Evolutionary conservation across 2,888 invertebrate genomes (phyloP).

Genomic region (Nasonovia ribisnigri): DNA sequence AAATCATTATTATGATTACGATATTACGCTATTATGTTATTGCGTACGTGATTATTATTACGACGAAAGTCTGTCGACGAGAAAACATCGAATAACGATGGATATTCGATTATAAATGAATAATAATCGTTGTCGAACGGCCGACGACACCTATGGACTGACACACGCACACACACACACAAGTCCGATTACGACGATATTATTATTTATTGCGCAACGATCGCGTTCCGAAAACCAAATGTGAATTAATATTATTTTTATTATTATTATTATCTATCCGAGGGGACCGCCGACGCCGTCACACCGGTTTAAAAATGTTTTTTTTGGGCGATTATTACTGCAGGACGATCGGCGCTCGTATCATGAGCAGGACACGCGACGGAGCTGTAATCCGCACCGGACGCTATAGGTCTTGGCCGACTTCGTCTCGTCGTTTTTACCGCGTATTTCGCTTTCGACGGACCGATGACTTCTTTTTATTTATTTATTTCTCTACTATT

Average conservation of each 20-base stretch:
- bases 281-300: not conserved
- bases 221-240: not conserved
- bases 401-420: not conserved
- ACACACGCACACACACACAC: not conserved
- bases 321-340: not conserved
- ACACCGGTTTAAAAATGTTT: constrained; percentile 14
- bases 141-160: not conserved
- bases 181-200: not conserved
- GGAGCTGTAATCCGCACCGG: not conserved
- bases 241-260: not conserved
- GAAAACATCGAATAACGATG: not conserved
- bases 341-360: not conserved
- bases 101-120: not conserved
- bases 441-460: not conserved
- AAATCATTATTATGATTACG: not conserved
- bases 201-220: not conserved
- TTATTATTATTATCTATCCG: not conserved
- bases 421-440: not conserved
- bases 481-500: no score
- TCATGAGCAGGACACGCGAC: not conserved
- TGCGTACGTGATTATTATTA: not conserved
- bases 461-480: not conserved
- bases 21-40: no score
- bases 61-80: not conserved
- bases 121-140: not conserved